Percentiles rank a stretch among this genome's conserved stretches.
These are phyloP conservation scores for Drosophila willistoni DNA, from an alignment of 1,140 invertebrate genomes.

Conservation along the genomic window DNA sequence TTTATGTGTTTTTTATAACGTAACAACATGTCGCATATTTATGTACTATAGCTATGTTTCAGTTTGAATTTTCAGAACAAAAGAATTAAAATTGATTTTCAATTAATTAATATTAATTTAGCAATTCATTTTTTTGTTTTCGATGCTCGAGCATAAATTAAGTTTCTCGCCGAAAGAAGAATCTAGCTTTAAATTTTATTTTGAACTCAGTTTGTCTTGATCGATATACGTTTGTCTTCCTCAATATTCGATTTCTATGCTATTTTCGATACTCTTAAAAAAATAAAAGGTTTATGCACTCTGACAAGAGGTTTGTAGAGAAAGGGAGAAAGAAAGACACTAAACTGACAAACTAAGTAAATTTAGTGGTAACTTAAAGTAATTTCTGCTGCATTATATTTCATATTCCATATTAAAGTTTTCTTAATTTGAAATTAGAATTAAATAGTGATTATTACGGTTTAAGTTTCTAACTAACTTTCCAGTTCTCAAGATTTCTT, in stretches of 20 bases:
- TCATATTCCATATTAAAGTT: too few relatives aligned
- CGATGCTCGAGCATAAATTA: conserved; percentile 41
- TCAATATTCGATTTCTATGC: conserved; percentile 37
- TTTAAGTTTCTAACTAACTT: too few relatives aligned
- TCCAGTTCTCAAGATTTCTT: too few relatives aligned
- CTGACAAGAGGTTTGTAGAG: neutral
- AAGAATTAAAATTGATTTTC: conserved; percentile 45
- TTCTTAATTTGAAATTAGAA: too few relatives aligned
- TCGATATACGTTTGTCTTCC: conserved; percentile 64
- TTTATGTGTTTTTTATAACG: conserved; percentile 45
- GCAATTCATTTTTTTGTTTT: conserved; percentile 24
- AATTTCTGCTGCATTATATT: too few relatives aligned
- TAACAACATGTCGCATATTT: conserved; percentile 16
- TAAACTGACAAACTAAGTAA: too few relatives aligned
- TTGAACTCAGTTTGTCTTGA: conserved; percentile 26
- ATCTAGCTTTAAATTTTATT: neutral
- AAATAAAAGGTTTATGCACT: neutral
- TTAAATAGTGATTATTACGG: too few relatives aligned
- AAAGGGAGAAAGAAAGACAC: too few relatives aligned
- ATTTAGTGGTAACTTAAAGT: too few relatives aligned
- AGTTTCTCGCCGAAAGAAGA: conserved; percentile 7
- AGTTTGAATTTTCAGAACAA: conserved; percentile 8
- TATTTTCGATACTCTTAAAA: neutral
- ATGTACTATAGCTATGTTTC: neutral
- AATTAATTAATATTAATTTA: conserved; percentile 59